Base-by-base conservation (phyloP, 2,797 vertebrate genomes). In the Lacerta bilineata region DNA sequence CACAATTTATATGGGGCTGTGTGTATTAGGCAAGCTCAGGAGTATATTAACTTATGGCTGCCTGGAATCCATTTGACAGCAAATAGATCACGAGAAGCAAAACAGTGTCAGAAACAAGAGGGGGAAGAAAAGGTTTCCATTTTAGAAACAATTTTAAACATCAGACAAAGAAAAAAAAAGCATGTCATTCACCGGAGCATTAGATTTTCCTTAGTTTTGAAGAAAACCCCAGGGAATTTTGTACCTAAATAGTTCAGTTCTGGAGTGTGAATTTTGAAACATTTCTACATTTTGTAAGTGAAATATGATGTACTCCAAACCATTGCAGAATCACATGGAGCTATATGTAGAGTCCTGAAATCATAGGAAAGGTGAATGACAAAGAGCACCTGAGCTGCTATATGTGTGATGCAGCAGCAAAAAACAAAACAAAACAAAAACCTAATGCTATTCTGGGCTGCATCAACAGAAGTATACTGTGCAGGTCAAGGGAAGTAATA, bases 1-100 rank as follows among this genome's bases (percentile, higher is more conserved):
- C 43, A 2, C 81, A 89, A 91, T 85, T 94, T 91, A 91, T 33
- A 85, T 43, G 77, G 33, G 17, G 74, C 2, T 10, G 1, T 50
- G 74, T 61, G 39, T 39, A 50, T 92, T 90, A 93, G 15, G 71
- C 92, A 93, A 88, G 90, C 86, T 71, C 92, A 86, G 0, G 2
- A 11, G 85, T 72, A 9, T 84, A 87, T 85, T 90, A 89, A 33
- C 79, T 83, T 89, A 23, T 84, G 91, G 61, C 85, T 71, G 83
- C 81, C 87, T 93, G 77, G 92, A 93, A 90, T 46, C 39, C 90
- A 8, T 88, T 81, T 20, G 91, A 83, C 23, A 91, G 69, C 84
- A 88, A 94, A 90, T 74, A 85, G 78, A 74, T 91, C 82, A 84
- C 6, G 80, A 71, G 72, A 92, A 92, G 85, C 46, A 88, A 84